A percentile compares a stretch with the other conserved stretches of the same genome.
Evolutionary conservation across 1,140 invertebrate species (phyloP).

Genomic region (Brachionus angularis): DNA sequence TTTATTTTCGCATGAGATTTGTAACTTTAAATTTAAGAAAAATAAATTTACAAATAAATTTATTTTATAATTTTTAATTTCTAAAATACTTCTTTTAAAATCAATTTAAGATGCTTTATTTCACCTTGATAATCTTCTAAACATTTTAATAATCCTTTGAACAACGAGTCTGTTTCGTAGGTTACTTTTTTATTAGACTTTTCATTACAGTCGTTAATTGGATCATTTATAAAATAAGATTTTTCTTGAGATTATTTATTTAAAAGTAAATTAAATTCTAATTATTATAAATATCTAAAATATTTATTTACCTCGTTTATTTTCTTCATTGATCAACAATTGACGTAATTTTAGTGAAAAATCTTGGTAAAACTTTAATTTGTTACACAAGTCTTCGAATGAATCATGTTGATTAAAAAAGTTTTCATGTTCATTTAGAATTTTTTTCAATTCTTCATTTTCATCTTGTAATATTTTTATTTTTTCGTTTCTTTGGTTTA

Average conservation of each 20-base stretch:
- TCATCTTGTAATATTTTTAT: not conserved
- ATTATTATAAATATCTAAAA: too few relatives aligned
- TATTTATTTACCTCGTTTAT: constrained; percentile 1
- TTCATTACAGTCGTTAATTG: not conserved
- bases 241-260: not conserved
- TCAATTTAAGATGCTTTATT: constrained; percentile 1
- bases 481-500: constrained; percentile 6
- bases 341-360: too few relatives aligned
- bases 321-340: constrained; percentile 7
- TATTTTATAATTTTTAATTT: not conserved
- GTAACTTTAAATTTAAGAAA: not conserved
- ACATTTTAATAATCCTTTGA: not conserved
- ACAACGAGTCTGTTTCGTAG: not conserved
- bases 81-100: not conserved
- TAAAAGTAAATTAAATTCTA: not conserved
- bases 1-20: not conserved
- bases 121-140: constrained; percentile 5
- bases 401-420: not conserved
- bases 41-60: not conserved
- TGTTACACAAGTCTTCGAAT: not conserved
- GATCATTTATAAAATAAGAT: not conserved
- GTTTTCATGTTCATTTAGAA: constrained; percentile 2
- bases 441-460: not conserved
- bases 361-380: too few relatives aligned
- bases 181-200: not conserved